Evolutionary conservation across 1,140 invertebrate species (phyloP).

Genomic region (Dendrolimus kikuchii): DNA sequence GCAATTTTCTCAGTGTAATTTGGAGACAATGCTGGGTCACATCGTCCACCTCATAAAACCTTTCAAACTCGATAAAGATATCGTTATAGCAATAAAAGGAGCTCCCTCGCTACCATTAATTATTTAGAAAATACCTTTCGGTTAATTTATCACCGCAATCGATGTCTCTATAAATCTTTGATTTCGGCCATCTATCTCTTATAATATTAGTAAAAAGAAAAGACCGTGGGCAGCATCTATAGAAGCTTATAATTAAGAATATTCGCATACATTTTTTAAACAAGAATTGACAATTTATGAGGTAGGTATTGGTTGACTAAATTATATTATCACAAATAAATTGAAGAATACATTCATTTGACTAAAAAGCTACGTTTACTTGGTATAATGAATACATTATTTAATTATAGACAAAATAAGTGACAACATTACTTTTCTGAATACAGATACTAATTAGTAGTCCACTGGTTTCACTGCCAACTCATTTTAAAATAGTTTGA

Average conservation of each 20-base stretch:
- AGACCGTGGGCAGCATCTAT: slow-evolving; percentile 11
- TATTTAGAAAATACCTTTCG: slow-evolving; percentile 37
- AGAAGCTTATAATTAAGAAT: slow-evolving; percentile 18
- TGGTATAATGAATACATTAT: too few relatives aligned
- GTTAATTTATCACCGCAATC: slow-evolving; percentile 40
- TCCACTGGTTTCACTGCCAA: too few relatives aligned
- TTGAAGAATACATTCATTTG: too few relatives aligned
- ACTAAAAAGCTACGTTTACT: too few relatives aligned
- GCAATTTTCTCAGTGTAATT: not conserved
- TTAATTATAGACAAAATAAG: too few relatives aligned
- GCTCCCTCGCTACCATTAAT: slow-evolving; percentile 37
- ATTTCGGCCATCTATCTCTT: slow-evolving; percentile 25
- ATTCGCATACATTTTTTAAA: slow-evolving; percentile 7
- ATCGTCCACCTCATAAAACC: slow-evolving; percentile 23
- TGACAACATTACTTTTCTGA: too few relatives aligned
- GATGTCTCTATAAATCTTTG: slow-evolving; percentile 43
- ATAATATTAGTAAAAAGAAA: slow-evolving; percentile 21
- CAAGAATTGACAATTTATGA: too few relatives aligned
- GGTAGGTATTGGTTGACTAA: too few relatives aligned
- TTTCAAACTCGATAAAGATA: slow-evolving; percentile 46
- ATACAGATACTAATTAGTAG: too few relatives aligned
- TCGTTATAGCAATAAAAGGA: slow-evolving; percentile 46
- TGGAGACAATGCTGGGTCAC: not conserved
- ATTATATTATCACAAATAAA: too few relatives aligned
- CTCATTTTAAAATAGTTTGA: too few relatives aligned